A percentile compares a stretch with the other conserved stretches of the same genome.
These are phyloP conservation scores for Rynchops niger DNA, from an alignment of 2,113 vertebrate genomes.

Conservation along the genomic window DNA sequence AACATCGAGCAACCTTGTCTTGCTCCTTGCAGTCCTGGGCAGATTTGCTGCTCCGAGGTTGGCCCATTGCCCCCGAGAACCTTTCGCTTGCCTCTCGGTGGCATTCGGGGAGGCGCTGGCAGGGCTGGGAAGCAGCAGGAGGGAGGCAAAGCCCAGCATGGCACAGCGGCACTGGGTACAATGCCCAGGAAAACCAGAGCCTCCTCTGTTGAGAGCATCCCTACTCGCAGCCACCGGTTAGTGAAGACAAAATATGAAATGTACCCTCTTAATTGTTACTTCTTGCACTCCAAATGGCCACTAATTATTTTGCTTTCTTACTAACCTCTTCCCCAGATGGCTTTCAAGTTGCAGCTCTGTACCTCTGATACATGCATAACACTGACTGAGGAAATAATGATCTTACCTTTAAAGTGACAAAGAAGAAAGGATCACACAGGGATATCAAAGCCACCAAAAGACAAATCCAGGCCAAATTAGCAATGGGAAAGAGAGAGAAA, in stretches of 20 bases:
- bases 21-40: not conserved
- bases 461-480: slow-evolving; percentile 21
- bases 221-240: not conserved
- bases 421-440: not conserved
- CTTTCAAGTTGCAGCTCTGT: not conserved
- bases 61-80: not conserved
- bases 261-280: not conserved
- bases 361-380: not conserved
- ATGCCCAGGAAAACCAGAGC: not conserved
- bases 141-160: not conserved
- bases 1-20: not conserved
- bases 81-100: accelerated
- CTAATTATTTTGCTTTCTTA: not conserved
- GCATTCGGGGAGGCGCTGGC: not conserved
- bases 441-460: slow-evolving; percentile 46
- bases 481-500: not conserved
- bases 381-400: not conserved
- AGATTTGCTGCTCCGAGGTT: not conserved
- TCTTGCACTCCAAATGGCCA: not conserved
- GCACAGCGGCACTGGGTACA: not conserved
- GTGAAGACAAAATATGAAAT: not conserved
- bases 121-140: not conserved
- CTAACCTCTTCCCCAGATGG: not conserved
- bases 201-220: not conserved
- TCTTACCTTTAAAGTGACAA: slow-evolving; percentile 53